phyloP scores from a whole-genome alignment of 2,888 invertebrate genomes.

The Sinhomidia bicolor region DNA sequence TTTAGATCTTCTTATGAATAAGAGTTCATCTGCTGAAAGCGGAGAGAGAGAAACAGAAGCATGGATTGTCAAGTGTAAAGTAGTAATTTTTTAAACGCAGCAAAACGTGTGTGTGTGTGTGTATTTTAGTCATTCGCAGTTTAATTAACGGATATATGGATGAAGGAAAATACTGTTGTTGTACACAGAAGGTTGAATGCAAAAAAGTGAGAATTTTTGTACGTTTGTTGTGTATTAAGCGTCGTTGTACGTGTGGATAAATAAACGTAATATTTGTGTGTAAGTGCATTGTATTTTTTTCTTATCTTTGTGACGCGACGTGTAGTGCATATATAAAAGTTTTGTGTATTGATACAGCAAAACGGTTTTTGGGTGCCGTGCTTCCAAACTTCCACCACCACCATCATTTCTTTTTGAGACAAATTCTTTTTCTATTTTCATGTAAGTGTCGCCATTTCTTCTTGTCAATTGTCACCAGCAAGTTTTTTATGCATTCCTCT shows the following conservation, averaged over 20 bases:
- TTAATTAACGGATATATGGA: neutral
- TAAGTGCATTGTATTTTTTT: neutral
- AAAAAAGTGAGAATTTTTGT: neutral
- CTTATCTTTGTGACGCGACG: neutral
- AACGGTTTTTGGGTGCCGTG: neutral
- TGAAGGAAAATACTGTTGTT: neutral
- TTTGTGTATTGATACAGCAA: neutral
- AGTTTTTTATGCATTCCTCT: no score
- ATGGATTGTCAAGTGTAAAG: neutral
- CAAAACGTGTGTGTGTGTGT: conserved; percentile 22
- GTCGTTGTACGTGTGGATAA: no score
- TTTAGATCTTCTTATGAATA: neutral
- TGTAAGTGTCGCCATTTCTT: neutral
- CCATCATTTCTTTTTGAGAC: neutral
- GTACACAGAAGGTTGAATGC: neutral
- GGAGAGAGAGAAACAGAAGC: neutral
- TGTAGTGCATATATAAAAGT: neutral
- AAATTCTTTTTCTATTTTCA: neutral
- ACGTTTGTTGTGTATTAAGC: neutral
- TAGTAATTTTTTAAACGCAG: no score
- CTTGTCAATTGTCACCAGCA: neutral
- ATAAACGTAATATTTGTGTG: neutral
- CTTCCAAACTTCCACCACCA: neutral
- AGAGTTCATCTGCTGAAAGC: conserved; percentile 15
- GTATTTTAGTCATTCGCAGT: conserved; percentile 4